phyloP scores from a whole-genome alignment of 2,888 invertebrate species.

The Miltochrista miniata region DNA sequence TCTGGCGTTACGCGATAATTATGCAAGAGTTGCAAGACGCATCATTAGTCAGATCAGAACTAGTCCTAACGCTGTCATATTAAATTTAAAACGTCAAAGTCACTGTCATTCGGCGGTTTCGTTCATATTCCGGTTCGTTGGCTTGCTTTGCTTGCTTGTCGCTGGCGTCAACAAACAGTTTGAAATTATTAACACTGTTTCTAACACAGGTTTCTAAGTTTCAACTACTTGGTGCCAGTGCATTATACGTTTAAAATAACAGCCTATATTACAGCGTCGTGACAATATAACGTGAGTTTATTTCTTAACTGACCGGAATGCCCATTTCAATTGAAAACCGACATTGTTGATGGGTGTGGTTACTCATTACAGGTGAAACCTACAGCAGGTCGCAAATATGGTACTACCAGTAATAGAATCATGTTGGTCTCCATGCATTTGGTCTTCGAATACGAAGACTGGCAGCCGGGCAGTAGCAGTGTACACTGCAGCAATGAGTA shows the following conservation, averaged over 20 bases:
- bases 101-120: too few relatives aligned
- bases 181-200: not conserved
- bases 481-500: conserved; percentile 89
- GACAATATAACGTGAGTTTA: not conserved
- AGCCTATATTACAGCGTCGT: not conserved
- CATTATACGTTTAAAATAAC: not conserved
- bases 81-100: too few relatives aligned
- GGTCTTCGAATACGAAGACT: conserved; percentile 90
- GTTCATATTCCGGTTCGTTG: too few relatives aligned
- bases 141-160: too few relatives aligned
- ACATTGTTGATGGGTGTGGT: conserved; percentile 35
- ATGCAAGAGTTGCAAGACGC: too few relatives aligned
- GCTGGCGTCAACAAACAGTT: too few relatives aligned
- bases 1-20: too few relatives aligned
- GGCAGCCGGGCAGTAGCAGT: conserved; percentile 91
- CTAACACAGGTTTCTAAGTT: not conserved
- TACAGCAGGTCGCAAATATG: conserved; percentile 6
- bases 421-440: conserved; percentile 95
- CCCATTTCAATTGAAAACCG: conserved; percentile 14
- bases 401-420: conserved; percentile 88
- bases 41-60: too few relatives aligned
- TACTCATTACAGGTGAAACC: conserved; percentile 1
- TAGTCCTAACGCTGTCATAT: too few relatives aligned
- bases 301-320: not conserved
- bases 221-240: not conserved